Base-by-base conservation (phyloP, 1,140 invertebrate species). In the Cotesia chilonis region DNA sequence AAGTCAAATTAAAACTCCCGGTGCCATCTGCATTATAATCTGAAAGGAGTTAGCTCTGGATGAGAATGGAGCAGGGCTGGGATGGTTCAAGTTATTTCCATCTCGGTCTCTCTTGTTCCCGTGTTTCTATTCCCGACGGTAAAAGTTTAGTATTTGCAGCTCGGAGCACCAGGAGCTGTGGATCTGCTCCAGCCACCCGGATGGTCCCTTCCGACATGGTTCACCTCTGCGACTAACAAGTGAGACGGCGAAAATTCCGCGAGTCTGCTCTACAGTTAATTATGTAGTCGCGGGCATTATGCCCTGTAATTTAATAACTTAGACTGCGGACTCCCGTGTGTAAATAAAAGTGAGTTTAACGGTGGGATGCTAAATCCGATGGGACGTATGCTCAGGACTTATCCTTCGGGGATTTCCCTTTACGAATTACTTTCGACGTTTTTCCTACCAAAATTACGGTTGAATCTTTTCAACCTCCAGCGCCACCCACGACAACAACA, bases 21-120 rank as follows among this genome's bases (percentile, higher is more conserved):
- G 68, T 77, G 66, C 74, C 75, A 75, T 79, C 76, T 77, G 77
- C 76, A 77, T 78, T 77, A 75, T 79, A 74, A 74, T 78, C 70
- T 57, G 55, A 72, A 69, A 59, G 54, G 14, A 69, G 35, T 17
- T 20, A 61, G 20, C 20, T 17, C 7, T 4, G 20, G 20, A 35
- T 35, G 51, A 68, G 41, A 63, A 17, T 38, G 4, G 28, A 14
- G 17, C 47, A 64, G 35, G 6, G 28, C 4, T 20, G 14, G 51
- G 5, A 36, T 12, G 41, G 60, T 20, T 55, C 17, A 67, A 70
- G 51, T 70, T 28, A 28, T 28, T 28, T 70, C 12, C 35, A 5
- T 17, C 55, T 60, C 3, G 1, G 9, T 70, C 69, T 63, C 28
- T 70, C 57, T 63, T 41, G 10, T 52, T 55, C 51, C 28, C 28